Base-by-base conservation (phyloP, 1,140 invertebrate genomes). In the Calliopsis andreniformis region DNA sequence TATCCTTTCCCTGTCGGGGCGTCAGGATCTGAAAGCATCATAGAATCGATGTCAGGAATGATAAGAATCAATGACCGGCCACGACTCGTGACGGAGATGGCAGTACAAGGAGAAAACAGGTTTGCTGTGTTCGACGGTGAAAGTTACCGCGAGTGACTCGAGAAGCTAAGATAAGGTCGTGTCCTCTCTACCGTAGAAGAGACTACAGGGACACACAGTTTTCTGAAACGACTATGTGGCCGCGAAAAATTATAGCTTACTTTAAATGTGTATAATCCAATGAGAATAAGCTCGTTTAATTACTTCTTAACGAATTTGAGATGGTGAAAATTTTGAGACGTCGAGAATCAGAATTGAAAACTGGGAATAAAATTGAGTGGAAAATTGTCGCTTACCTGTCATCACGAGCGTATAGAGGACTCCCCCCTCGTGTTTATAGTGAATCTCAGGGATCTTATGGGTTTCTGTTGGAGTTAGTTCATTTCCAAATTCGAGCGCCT, bases 401-500 rank as follows among this genome's bases (percentile, higher is more conserved):
- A 95, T 92, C 28, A 94, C 91, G 0, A 95, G 89, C 42, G 94
- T 95, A 81, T 95, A 96, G 47, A 93, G 87, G 55, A 93, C 86
- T 66, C 91, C 90, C 14, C 91, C 90, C 58, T 93, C 91, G 62
- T 92, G 91, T 55, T 91, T 89, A 81, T 92, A 94, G 68, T 91
- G 88, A 10, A 93, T 87, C 47, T 89, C 88, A 8, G 92, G 91
- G 43, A 90, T 85, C 51, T 90, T 35, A 56, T 91, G 90, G 7
- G 91, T 88, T 58, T 92, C 86, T 6, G 87, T 91, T 8, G 92
- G 92, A 63, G 94, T 93, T 53, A 95, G 80, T 73, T 93, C 93
- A 73, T 93, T 94, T 42, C 94, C 94, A 10, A 93, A 73, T 68
- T 93, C 87, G 1, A 94, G 90, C 45, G 79, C 66, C 62, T 89